Percentiles rank a stretch among this genome's conserved stretches.
These are phyloP conservation scores for Lophotriccus pileatus DNA, from an alignment of 2,797 vertebrate species.

Conservation along the genomic window DNA sequence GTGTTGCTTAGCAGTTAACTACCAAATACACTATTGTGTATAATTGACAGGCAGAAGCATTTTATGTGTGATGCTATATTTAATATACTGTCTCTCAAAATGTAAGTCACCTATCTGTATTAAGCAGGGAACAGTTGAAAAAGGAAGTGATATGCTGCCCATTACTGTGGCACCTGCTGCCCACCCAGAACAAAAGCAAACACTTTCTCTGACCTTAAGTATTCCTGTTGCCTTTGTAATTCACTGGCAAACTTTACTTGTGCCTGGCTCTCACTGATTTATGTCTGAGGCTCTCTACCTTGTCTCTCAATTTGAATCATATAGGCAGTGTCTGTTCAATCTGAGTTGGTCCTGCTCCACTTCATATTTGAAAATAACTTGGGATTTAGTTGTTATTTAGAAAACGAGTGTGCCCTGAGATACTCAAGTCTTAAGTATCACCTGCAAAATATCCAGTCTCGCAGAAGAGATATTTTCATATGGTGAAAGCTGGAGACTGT, in stretches of 20 bases:
- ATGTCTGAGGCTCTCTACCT: neutral
- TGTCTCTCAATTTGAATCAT: neutral
- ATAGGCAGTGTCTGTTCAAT: neutral
- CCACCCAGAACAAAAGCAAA: neutral
- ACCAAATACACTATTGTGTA: neutral
- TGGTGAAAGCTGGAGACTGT: neutral
- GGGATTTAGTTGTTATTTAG: neutral
- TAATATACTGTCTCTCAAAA: constrained; percentile 9
- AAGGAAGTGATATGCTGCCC: neutral
- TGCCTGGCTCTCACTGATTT: neutral
- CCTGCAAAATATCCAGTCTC: neutral
- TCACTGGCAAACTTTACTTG: neutral
- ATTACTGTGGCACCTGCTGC: neutral
- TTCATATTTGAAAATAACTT: neutral
- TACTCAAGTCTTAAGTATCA: neutral
- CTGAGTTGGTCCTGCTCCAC: neutral
- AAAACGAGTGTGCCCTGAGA: neutral
- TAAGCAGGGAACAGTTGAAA: neutral
- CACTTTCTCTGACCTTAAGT: neutral
- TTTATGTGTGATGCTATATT: neutral
- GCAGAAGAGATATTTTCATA: neutral
- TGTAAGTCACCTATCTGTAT: neutral
- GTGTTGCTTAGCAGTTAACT: constrained; percentile 6
- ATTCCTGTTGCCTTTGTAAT: neutral
- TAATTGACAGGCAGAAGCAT: constrained; percentile 27